phyloP scores from a whole-genome alignment of 2,888 invertebrate species.

The Perithous albicinctus region DNA sequence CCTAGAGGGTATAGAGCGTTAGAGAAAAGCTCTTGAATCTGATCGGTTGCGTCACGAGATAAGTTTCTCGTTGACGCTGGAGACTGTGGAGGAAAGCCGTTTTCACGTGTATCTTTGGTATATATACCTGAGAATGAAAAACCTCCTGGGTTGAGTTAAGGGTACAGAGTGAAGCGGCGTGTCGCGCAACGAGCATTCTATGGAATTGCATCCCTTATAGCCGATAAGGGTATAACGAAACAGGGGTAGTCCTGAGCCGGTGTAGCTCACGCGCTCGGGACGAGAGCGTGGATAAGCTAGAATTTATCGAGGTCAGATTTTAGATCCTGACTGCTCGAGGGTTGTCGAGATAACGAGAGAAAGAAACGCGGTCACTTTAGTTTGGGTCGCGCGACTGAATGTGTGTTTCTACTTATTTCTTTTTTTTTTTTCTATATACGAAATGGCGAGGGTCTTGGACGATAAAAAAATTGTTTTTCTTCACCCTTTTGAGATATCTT shows the following conservation, averaged over 20 bases:
- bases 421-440: not conserved
- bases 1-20: not conserved
- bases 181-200: conserved; percentile 21
- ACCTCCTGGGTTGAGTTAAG: not conserved
- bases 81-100: not conserved
- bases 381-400: not conserved
- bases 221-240: conserved; percentile 51
- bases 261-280: conserved; percentile 31
- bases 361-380: conserved; percentile 29
- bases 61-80: not conserved
- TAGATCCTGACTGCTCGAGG: conserved; percentile 47
- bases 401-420: too few species aligned
- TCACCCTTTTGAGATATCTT: not conserved
- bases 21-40: not conserved
- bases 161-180: not conserved
- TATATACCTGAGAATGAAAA: conserved; percentile 2
- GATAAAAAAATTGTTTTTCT: not conserved
- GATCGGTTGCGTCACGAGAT: conserved; percentile 7
- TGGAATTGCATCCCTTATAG: conserved; percentile 50
- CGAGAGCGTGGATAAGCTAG: conserved; percentile 58
- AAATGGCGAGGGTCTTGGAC: not conserved
- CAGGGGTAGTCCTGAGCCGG: conserved; percentile 26
- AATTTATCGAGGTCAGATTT: conserved; percentile 69
- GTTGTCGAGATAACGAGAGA: conserved; percentile 47
- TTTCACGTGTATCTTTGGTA: not conserved